Base-by-base conservation (phyloP, 2,888 invertebrate genomes). In the Harpalus rubripes region DNA sequence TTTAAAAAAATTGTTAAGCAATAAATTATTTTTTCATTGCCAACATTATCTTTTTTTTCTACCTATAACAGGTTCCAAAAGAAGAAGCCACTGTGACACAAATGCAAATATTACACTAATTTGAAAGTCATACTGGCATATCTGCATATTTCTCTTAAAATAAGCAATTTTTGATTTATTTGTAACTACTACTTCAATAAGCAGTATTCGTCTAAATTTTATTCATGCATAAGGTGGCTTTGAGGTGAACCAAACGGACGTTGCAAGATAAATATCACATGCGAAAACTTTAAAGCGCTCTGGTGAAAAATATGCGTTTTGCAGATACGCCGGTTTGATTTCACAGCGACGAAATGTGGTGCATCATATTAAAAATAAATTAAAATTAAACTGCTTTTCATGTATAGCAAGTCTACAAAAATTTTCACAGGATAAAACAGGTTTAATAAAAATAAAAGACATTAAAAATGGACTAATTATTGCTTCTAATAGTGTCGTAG, bases 321-420 rank as follows among this genome's bases (percentile, higher is more conserved):
- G 72, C 72, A 72, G 72, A 72, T 72, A 72, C 8, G 72, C 72
- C 72, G 72, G 72, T 72, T 72, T 72, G 72, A 72, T 72, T 72
- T 72, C 72, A 72, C 72, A 72, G 72, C 72, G 72, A 72, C 6
- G 88, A 88, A n/a, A n/a, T n/a, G n/a, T n/a, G n/a, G n/a, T n/a
- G n/a, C n/a, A n/a, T n/a, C n/a, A n/a, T n/a, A n/a, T n/a, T n/a
- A n/a, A n/a, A n/a, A n/a, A n/a, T n/a, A n/a, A n/a, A n/a, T n/a
- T n/a, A n/a, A n/a, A n/a, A n/a, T n/a, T n/a, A n/a, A n/a, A n/a
- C n/a, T n/a, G n/a, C n/a, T n/a, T n/a, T n/a, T n/a, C n/a, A n/a
- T n/a, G n/a, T n/a, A n/a, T n/a, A n/a, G n/a, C n/a, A n/a, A n/a
- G n/a, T n/a, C n/a, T n/a, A n/a, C n/a, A n/a, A n/a, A n/a, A n/a